Base-by-base conservation (phyloP, 1,140 invertebrate species). In the Zaprionus ornatus region DNA sequence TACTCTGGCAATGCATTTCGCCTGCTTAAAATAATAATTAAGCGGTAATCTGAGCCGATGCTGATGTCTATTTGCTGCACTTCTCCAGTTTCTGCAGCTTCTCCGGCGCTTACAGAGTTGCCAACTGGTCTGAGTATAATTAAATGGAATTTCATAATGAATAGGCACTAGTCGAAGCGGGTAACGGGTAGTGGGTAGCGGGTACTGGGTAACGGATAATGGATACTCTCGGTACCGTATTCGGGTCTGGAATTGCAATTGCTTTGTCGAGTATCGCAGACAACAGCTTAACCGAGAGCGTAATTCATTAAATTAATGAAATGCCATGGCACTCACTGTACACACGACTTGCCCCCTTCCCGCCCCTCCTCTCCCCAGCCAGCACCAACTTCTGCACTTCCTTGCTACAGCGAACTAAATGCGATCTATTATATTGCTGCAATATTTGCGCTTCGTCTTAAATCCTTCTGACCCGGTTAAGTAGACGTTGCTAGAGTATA, bases 271-370 rank as follows among this genome's bases (percentile, higher is more conserved):
- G 56, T 55, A 42, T 19, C 35, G 56, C 12, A 54, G 54, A 59
- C 59, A 82, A 59, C 80, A 66, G 15, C 52, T 35, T 79, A 52
- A 65, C 63, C 62, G 63, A 50, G 50, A 84, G 80, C 79, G 72
- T 79, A 87, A 87, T 82, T 87, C 83, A 86, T 86, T 86, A 82
- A 83, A 74, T 86, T 88, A 88, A 86, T 86, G 80, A 80, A 86
- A 86, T 80, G 83, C 77, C 80, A 83, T 12, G 56, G 84, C 77
- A 83, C 70, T 69, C 40, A 19, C 48, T 12, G 19, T 55, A n/a
- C 13, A 61, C 23, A 40, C n/a, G 29, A 3, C 29, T 9, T 21
- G 21, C 12, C 3, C 13, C 32, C 32, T 7, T 17, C 55, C 17
- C 6, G 10, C 6, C 19, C n/a, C 21, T 4, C 5, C 10, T 13